These are phyloP conservation scores for Cepphus grylle DNA, from an alignment of 2,113 vertebrate genomes.

Conservation along the genomic window DNA sequence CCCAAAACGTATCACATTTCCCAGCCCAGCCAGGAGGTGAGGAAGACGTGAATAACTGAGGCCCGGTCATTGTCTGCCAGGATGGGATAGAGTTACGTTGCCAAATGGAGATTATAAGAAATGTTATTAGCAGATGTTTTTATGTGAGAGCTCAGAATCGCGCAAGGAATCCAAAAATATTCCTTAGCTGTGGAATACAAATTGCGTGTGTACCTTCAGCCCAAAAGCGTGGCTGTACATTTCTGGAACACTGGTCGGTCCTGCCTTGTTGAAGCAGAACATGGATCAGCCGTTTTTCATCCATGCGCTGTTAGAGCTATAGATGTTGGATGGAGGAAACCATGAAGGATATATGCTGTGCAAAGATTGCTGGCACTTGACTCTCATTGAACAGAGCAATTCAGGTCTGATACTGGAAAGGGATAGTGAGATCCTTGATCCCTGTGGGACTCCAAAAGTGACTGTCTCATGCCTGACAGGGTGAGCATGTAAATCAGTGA, in stretches of 20 bases:
- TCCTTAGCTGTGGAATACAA: background rate
- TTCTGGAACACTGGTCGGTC: background rate
- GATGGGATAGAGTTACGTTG: background rate
- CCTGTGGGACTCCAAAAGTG: background rate
- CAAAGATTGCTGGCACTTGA: background rate
- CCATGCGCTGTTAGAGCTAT: accelerated
- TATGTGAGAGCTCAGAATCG: background rate
- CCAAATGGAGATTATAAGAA: constrained; percentile 34
- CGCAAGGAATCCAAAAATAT: background rate
- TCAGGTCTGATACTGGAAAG: background rate
- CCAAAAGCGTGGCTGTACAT: background rate
- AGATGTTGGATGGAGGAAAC: background rate
- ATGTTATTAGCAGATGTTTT: constrained; percentile 53
- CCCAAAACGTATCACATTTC: background rate
- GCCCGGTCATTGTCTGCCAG: constrained; percentile 32
- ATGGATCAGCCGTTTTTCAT: background rate
- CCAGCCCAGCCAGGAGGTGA: constrained; percentile 20
- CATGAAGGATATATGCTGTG: background rate
- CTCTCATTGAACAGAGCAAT: background rate
- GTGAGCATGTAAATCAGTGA: background rate
- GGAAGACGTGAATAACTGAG: constrained; percentile 35
- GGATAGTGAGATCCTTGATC: background rate
- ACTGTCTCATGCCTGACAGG: background rate
- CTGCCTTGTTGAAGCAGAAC: background rate
- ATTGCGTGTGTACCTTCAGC: background rate